These are phyloP conservation scores for Helleia helle DNA, from an alignment of 2,888 invertebrate genomes.

Conservation along the genomic window DNA sequence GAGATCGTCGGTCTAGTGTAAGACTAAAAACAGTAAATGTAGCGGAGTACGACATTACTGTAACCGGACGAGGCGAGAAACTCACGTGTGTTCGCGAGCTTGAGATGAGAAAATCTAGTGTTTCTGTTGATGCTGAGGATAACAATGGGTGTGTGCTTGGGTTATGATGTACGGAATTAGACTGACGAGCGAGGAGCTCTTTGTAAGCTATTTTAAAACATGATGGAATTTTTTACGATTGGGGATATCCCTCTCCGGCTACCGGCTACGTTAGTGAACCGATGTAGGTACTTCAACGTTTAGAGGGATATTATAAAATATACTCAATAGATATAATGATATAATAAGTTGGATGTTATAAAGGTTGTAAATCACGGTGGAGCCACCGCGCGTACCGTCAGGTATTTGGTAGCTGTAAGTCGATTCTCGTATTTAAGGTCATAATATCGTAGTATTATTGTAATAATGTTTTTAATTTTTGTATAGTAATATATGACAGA, in stretches of 20 bases:
- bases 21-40: constrained; percentile 26
- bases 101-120: no score
- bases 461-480: constrained; percentile 73
- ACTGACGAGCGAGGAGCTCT: constrained; percentile 20
- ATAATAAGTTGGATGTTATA: constrained; percentile 60
- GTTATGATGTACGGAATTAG: constrained; percentile 12
- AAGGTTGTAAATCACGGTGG: constrained; percentile 71
- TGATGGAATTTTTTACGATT: constrained; percentile 1
- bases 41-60: neutral
- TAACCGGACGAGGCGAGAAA: neutral
- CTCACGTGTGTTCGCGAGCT: neutral
- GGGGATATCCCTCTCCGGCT: neutral
- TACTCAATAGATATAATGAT: constrained; percentile 56
- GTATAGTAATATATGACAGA: constrained; percentile 56
- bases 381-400: no score
- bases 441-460: constrained; percentile 64
- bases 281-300: neutral
- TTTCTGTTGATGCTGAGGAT: no score
- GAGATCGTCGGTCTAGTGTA: constrained; percentile 20
- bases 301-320: constrained; percentile 35
- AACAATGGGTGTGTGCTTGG: neutral
- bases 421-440: constrained; percentile 66
- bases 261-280: neutral
- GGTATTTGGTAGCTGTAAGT: constrained; percentile 62
- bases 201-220: constrained; percentile 13